phyloP scores from a whole-genome alignment of 1,140 invertebrate species.

The Amphibalanus amphitrite region DNA sequence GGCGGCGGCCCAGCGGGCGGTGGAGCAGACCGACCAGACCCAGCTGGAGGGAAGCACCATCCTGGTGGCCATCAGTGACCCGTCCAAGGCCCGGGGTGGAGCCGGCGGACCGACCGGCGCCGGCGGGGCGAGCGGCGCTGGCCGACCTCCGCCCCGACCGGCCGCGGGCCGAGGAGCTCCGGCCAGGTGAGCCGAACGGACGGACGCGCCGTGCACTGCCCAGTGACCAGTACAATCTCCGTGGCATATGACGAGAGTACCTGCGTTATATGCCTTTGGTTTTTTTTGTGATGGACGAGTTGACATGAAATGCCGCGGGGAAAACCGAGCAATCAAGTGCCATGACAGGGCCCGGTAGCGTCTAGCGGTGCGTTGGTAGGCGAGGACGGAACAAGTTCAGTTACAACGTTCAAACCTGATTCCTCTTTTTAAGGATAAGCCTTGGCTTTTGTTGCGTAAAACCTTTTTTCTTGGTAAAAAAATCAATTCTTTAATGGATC shows the following conservation, averaged over 20 bases:
- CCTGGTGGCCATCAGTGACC: conserved; percentile 1
- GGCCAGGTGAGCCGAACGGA: background rate
- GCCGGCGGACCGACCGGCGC: background rate
- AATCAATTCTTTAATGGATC: too few relatives aligned
- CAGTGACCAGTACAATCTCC: too few relatives aligned
- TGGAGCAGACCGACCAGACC: background rate
- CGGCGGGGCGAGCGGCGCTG: background rate
- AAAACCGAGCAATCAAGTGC: too few relatives aligned
- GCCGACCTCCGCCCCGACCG: background rate
- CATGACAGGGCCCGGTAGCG: too few relatives aligned
- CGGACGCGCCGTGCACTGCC: background rate
- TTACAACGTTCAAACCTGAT: too few relatives aligned
- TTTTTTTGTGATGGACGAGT: too few relatives aligned
- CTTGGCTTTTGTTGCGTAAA: too few relatives aligned
- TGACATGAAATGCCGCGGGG: too few relatives aligned
- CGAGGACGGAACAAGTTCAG: too few relatives aligned
- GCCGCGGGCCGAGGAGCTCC: background rate
- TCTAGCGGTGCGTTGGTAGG: too few relatives aligned
- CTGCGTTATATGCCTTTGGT: background rate
- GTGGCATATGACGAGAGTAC: background rate
- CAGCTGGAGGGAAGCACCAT: background rate
- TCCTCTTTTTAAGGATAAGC: too few relatives aligned
- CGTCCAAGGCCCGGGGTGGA: background rate
- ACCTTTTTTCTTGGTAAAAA: too few relatives aligned
- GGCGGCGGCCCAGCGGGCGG: background rate